Conservation (phyloP, 1,140 invertebrate genomes). For the Lordiphosa stackelbergi region DNA sequence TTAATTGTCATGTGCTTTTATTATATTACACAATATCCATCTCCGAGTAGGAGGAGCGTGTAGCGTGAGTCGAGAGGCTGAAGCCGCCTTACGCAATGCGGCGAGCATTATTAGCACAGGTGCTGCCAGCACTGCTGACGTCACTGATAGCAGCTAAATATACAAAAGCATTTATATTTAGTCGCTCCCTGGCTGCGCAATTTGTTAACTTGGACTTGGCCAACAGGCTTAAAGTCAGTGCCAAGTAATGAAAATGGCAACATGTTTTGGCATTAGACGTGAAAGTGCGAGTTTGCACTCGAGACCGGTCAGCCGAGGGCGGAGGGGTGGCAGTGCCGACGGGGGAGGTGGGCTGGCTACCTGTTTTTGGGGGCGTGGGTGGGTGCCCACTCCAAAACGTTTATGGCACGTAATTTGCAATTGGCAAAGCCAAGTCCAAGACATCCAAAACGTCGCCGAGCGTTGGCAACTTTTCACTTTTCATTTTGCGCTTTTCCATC, state of each 20-base stretch:
- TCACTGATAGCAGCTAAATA: slow-evolving; percentile 55
- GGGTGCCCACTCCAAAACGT: slow-evolving; percentile 46
- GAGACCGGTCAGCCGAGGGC: slow-evolving; percentile 26
- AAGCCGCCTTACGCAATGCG: slow-evolving; percentile 54
- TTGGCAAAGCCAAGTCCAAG: slow-evolving; percentile 63
- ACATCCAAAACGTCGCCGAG: slow-evolving; percentile 29
- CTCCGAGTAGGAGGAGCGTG: slow-evolving; percentile 18
- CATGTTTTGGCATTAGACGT: slow-evolving; percentile 74
- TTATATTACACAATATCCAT: slow-evolving; percentile 59
- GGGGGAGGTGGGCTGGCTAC: neutral
- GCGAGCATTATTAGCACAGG: slow-evolving; percentile 29
- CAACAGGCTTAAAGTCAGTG: slow-evolving; percentile 71
- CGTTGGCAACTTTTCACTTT: slow-evolving; percentile 72
- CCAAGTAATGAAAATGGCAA: slow-evolving; percentile 74
- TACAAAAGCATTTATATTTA: slow-evolving; percentile 21
- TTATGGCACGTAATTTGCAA: slow-evolving; percentile 75
- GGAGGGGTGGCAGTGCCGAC: neutral
- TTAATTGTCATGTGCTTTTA: slow-evolving; percentile 58
- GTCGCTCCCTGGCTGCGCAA: slow-evolving; percentile 41
- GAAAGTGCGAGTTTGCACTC: slow-evolving; percentile 70
- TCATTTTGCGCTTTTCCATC: slow-evolving; percentile 70
- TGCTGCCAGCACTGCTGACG: slow-evolving; percentile 38
- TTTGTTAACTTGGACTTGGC: slow-evolving; percentile 72
- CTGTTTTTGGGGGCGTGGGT: slow-evolving; percentile 20
- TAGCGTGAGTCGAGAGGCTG: slow-evolving; percentile 12